Evolutionary conservation across 2,888 invertebrate species (phyloP), one percentile per base, ranked within the genome.

Genomic region (Hirtodrosophila trivittata): DNA sequence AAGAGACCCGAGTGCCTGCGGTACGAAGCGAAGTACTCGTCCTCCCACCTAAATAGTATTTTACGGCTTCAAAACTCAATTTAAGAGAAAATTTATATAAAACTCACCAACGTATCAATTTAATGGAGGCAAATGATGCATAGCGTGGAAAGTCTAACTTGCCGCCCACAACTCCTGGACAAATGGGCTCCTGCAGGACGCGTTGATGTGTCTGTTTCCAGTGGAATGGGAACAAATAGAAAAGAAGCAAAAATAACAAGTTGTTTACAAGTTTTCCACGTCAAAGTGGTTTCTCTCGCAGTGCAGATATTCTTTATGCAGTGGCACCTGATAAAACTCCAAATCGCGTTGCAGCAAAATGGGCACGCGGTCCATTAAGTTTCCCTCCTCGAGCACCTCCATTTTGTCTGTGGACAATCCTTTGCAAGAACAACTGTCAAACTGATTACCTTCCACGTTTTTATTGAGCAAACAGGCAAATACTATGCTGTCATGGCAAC

Each of bases 301-400:
- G n/a, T n/a, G n/a, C n/a, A n/a, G n/a, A n/a, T n/a, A n/a, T 33
- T 54, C 54, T 41, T 55, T 62, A 62, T 51, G 58, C 9, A 13
- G n/a, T 7, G 16, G 43, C 42, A 95, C 95, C 93, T 95, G 94
- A 91, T 96, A 96, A 91, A 96, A 96, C 87, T 95, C 95, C 91
- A 95, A 92, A 90, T 96, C 96, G 57, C 96, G 92, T 91, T 96
- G 95, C 58, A 96, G 92, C 45, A 96, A 91, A 81, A 96, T 95
- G 69, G 95, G 94, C 72, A 96, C 95, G 75, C 96, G 93, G 90
- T 96, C 96, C 94, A 96, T 95, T 90, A 96, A 93, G 92, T 96
- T 96, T 12, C 96, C 96, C 93, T 96, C 96, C 93, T 96, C 96
- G 92, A 96, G 96, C 37, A 96, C 95, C 91, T 96, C 96, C 96